A percentile compares a stretch with the other conserved stretches of the same genome.
These are phyloP conservation scores for Petrosia ficiformis DNA, from an alignment of 37 sponge, comb jelly and placozoan species.

Conservation along the genomic window DNA sequence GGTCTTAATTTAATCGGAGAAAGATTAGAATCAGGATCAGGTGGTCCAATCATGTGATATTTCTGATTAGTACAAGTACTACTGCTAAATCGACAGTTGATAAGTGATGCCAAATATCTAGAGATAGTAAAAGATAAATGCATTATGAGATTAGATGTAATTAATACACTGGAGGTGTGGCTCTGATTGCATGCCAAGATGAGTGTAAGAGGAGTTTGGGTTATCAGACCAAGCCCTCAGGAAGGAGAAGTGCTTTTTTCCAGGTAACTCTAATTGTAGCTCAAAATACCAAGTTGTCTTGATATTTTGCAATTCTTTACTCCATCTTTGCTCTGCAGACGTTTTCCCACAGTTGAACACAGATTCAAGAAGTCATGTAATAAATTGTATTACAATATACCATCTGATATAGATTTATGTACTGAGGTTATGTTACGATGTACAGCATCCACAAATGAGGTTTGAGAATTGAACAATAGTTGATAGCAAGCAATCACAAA, in stretches of 20 bases:
- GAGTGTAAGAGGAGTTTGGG: conserved; percentile 83
- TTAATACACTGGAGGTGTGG: too few species aligned
- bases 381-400: conserved; percentile 33
- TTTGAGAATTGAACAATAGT: too few species aligned
- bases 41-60: conserved; percentile 40
- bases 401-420: conserved; percentile 43
- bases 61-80: too few species aligned
- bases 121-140: too few species aligned
- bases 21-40: conserved; percentile 43
- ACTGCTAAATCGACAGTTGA: too few species aligned
- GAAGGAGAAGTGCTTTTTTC: conserved; percentile 54
- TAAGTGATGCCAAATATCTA: too few species aligned
- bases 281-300: neutral
- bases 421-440: conserved; percentile 41
- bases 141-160: too few species aligned
- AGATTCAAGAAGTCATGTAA: conserved; percentile 32
- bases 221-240: conserved; percentile 20
- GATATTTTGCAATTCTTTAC: too few species aligned
- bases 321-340: conserved; percentile 43
- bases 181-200: too few species aligned
- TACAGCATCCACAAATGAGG: conserved; percentile 21
- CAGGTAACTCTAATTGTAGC: conserved; percentile 8
- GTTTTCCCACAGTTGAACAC: conserved; percentile 76
- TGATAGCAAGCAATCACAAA: too few species aligned
- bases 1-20: conserved; percentile 19